These are phyloP conservation scores for Dendronephthya gigantea DNA, from an alignment of 64 coral and sea anemone genomes.

Conservation along the genomic window DNA sequence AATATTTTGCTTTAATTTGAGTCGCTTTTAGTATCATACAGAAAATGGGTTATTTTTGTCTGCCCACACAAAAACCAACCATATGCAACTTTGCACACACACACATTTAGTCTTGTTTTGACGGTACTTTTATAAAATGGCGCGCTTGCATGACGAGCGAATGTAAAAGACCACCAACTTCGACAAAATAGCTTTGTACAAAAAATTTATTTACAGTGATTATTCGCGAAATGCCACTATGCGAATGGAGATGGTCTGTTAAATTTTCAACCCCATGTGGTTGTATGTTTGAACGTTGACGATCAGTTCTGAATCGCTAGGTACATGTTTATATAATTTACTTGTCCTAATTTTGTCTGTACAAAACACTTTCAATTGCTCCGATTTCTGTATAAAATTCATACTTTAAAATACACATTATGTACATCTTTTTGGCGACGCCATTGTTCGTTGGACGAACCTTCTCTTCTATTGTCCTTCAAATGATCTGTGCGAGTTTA, in stretches of 20 bases:
- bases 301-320: neutral
- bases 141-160: neutral
- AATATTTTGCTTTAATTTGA: too few relatives aligned
- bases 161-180: neutral
- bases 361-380: neutral
- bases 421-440: neutral
- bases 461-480: too few relatives aligned
- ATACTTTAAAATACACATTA: neutral
- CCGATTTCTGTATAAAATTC: neutral
- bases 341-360: neutral
- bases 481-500: too few relatives aligned
- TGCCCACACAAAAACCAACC: too few relatives aligned
- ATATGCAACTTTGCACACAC: too few relatives aligned
- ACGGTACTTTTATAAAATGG: too few relatives aligned
- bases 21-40: too few relatives aligned
- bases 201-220: conserved; percentile 10
- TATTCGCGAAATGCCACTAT: neutral
- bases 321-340: neutral
- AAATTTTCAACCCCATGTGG: too few relatives aligned
- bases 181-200: neutral
- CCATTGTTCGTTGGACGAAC: neutral
- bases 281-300: too few relatives aligned
- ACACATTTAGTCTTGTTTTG: too few relatives aligned
- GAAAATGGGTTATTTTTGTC: too few relatives aligned
- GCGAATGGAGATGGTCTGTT: neutral